These are phyloP conservation scores for Clistopyga incitator DNA, from an alignment of 2,888 invertebrate genomes.

Conservation along the genomic window DNA sequence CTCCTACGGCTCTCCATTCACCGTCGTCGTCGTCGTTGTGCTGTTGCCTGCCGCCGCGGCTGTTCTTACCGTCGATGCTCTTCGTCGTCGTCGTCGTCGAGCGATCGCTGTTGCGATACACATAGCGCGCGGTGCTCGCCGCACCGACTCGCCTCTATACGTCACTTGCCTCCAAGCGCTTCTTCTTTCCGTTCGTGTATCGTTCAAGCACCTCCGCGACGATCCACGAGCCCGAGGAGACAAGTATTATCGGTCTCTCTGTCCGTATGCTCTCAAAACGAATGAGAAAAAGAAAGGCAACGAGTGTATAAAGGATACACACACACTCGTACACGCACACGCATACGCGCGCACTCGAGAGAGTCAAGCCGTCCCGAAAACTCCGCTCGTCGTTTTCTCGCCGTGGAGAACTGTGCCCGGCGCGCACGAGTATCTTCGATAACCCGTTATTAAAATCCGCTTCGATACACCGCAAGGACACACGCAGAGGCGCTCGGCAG, in stretches of 20 bases:
- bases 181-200: slow-evolving; percentile 8
- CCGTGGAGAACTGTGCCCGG: background rate
- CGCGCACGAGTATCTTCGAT: slow-evolving; percentile 48
- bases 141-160: slow-evolving; percentile 41
- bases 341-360: background rate
- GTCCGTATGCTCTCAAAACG: background rate
- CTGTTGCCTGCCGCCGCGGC: slow-evolving; percentile 40
- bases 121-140: slow-evolving; percentile 46
- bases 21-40: slow-evolving; percentile 62
- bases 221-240: background rate
- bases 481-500: background rate
- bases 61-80: slow-evolving; percentile 43
- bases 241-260: background rate
- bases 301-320: no score
- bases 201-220: background rate
- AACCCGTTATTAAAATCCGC: slow-evolving; percentile 61
- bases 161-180: slow-evolving; percentile 61
- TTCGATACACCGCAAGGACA: slow-evolving; percentile 23
- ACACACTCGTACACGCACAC: background rate
- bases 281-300: background rate
- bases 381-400: background rate
- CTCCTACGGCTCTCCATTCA: slow-evolving; percentile 68
- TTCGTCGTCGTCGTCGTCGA: slow-evolving; percentile 51
- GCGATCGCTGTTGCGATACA: slow-evolving; percentile 52
- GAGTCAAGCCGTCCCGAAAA: slow-evolving; percentile 24